A percentile compares a stretch with the other conserved stretches of the same genome.
Evolutionary conservation across 2,888 invertebrate genomes (phyloP).

Genomic region (Drosophila ustulata): DNA sequence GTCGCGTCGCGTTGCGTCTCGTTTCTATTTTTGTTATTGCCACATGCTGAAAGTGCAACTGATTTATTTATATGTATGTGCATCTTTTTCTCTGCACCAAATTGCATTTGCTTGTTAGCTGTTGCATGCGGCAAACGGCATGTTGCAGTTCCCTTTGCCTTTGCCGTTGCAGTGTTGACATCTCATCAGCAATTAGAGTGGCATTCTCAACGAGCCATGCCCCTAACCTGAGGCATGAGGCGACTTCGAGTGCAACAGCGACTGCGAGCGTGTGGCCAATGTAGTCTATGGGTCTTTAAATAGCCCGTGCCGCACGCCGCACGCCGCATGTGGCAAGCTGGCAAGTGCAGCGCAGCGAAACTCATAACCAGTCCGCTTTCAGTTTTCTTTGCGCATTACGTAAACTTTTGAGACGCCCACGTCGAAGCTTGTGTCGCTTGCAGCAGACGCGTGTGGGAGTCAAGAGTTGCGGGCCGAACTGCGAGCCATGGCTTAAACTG

Average conservation of each 20-base stretch:
- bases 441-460: conserved; percentile 50
- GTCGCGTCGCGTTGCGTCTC: conserved; percentile 6
- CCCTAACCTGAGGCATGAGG: background rate
- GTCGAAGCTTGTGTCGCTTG: conserved; percentile 9
- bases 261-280: conserved; percentile 58
- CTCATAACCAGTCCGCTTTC: conserved; percentile 41
- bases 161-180: conserved; percentile 46
- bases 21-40: conserved; percentile 48
- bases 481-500: conserved; percentile 50
- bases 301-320: conserved; percentile 37
- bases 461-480: background rate
- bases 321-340: conserved; percentile 46
- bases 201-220: conserved; percentile 44
- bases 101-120: conserved; percentile 68
- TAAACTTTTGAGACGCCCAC: conserved; percentile 50
- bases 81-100: conserved; percentile 42
- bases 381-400: conserved; percentile 44
- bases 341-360: conserved; percentile 47
- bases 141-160: background rate
- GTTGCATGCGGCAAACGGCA: conserved; percentile 21
- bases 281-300: conserved; percentile 52
- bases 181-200: conserved; percentile 47
- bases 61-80: conserved; percentile 68
- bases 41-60: conserved; percentile 69
- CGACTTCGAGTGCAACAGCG: background rate